These are phyloP conservation scores for Caretta caretta DNA, from an alignment of 2,113 vertebrate species.

Conservation along the genomic window DNA sequence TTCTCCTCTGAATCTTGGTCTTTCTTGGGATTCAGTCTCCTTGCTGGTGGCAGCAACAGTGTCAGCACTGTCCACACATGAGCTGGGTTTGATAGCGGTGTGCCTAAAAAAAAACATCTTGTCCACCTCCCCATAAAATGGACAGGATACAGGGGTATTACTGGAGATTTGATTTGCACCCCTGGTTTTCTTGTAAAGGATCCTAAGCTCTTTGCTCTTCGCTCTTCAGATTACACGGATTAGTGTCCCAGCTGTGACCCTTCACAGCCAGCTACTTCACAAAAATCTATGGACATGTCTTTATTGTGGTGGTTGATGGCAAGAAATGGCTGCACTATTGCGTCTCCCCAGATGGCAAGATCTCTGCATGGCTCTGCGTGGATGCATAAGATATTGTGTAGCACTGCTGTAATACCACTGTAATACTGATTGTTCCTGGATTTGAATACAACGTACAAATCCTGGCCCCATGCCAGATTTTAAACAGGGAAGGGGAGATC, in stretches of 20 bases:
- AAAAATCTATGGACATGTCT: background rate
- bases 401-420: background rate
- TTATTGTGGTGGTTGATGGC: background rate
- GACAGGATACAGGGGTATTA: background rate
- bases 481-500: background rate
- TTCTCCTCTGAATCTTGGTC: background rate
- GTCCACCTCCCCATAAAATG: background rate
- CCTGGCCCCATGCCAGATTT: background rate
- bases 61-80: background rate
- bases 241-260: background rate
- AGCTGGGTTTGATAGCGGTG: background rate
- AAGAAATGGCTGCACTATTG: background rate
- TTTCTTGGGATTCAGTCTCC: background rate
- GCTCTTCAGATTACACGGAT: background rate
- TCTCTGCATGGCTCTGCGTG: background rate
- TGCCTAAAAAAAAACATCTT: background rate
- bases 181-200: background rate
- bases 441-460: no score
- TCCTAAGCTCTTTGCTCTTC: background rate
- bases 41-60: background rate
- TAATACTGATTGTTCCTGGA: no score
- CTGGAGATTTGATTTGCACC: background rate
- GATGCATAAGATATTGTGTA: background rate
- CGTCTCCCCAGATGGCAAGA: background rate
- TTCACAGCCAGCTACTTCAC: background rate